Percentiles rank a stretch among this genome's conserved stretches.
phyloP scores from a whole-genome alignment of 37 sponge, comb jelly and placozoan species.

The Petrosia ficiformis region DNA sequence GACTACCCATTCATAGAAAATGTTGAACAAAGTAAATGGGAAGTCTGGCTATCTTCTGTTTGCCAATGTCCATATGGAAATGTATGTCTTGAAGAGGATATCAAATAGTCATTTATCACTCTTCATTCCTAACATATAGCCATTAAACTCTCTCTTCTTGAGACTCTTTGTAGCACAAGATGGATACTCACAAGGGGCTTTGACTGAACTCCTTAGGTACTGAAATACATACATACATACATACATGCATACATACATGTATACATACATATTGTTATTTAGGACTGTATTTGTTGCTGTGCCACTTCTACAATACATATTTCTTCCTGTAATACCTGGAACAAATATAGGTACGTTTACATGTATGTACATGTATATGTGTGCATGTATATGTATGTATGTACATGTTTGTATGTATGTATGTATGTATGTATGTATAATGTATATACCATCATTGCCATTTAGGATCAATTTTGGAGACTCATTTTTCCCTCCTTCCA shows the following conservation, averaged over 20 bases:
- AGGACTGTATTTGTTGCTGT: constrained; percentile 70
- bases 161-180: constrained; percentile 85
- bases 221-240: neutral
- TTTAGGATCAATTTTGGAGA: constrained; percentile 21
- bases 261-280: constrained; percentile 1
- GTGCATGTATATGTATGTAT: constrained; percentile 25
- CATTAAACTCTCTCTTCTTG: constrained; percentile 86
- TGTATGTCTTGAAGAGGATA: constrained; percentile 30
- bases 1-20: constrained; percentile 58
- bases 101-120: neutral
- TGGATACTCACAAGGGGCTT: constrained; percentile 52
- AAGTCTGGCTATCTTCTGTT: constrained; percentile 50
- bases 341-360: constrained; percentile 41
- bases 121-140: constrained; percentile 42
- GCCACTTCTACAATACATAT: constrained; percentile 70
- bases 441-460: neutral
- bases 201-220: constrained; percentile 63
- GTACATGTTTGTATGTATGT: constrained; percentile 27
- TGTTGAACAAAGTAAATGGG: constrained; percentile 54
- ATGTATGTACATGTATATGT: neutral
- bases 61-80: constrained; percentile 35
- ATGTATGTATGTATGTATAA: constrained; percentile 20
- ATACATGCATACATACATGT: neutral
- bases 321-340: constrained; percentile 22
- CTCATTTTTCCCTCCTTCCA: constrained; percentile 25